Evolutionary conservation across 1,140 invertebrate genomes (phyloP).

Genomic region (Delia radicum): DNA sequence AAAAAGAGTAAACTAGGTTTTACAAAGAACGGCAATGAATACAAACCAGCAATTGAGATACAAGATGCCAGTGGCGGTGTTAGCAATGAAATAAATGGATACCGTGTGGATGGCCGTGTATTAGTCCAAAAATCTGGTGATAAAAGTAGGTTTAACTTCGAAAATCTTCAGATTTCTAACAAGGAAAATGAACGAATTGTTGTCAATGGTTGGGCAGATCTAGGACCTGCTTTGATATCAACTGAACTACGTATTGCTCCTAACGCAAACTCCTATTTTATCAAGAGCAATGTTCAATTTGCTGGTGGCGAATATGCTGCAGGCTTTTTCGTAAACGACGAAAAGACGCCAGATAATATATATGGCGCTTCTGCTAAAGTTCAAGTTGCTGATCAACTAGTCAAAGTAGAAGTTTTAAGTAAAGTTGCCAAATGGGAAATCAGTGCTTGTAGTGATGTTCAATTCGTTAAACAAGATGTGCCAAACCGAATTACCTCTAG

Average conservation of each 20-base stretch:
- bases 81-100: conserved; percentile 56
- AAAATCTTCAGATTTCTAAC: conserved; percentile 61
- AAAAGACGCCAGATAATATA: conserved; percentile 35
- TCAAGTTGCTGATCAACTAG: conserved; percentile 27
- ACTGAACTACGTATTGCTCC: conserved; percentile 37
- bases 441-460: conserved; percentile 24
- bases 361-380: conserved; percentile 39
- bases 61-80: conserved; percentile 59
- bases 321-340: conserved; percentile 43
- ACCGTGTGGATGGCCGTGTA: conserved; percentile 61
- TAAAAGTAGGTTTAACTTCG: conserved; percentile 60
- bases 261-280: conserved; percentile 35
- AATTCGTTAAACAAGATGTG: conserved; percentile 31
- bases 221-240: conserved; percentile 27
- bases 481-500: conserved; percentile 30
- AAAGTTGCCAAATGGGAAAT: conserved; percentile 36
- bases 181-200: conserved; percentile 55
- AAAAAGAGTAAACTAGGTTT: conserved; percentile 67
- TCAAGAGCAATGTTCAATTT: conserved; percentile 38
- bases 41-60: conserved; percentile 69
- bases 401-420: conserved; percentile 31
- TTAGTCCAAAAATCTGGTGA: conserved; percentile 57
- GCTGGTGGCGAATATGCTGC: conserved; percentile 37
- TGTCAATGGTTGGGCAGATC: conserved; percentile 58
- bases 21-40: conserved; percentile 62